Percentiles rank a stretch among this genome's conserved stretches.
Evolutionary conservation across 2,888 invertebrate species (phyloP).

Genomic region (Podotricha telesiphe): DNA sequence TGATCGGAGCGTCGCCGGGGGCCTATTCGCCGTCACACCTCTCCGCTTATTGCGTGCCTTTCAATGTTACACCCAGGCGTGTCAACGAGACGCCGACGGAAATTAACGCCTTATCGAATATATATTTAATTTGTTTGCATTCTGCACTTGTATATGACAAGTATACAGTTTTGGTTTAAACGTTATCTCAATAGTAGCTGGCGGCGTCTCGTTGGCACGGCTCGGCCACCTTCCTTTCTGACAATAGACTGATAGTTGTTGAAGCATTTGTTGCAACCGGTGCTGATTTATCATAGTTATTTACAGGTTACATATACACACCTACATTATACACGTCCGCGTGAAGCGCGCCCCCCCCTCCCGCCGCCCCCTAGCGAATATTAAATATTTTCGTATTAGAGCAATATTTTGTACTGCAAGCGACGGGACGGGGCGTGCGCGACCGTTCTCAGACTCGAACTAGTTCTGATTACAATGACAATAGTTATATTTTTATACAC

Average conservation of each 20-base stretch:
- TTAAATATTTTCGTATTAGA: conserved; percentile 77
- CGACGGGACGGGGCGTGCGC: conserved; percentile 60
- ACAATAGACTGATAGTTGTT: conserved; percentile 84
- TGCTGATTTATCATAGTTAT: conserved; percentile 83
- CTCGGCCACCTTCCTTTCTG: conserved; percentile 77
- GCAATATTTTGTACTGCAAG: conserved; percentile 72
- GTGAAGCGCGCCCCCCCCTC: conserved; percentile 57
- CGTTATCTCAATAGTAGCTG: background rate
- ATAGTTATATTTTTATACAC: conserved; percentile 83
- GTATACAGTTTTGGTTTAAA: background rate
- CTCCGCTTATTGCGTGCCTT: conserved; percentile 83
- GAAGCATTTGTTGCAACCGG: conserved; percentile 82
- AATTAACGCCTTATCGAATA: conserved; percentile 17
- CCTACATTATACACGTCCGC: conserved; percentile 74
- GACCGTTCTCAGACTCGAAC: conserved; percentile 71
- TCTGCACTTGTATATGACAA: conserved; percentile 1
- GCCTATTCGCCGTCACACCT: conserved; percentile 78
- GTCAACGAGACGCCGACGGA: conserved; percentile 56
- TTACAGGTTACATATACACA: conserved; percentile 80
- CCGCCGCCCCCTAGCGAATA: conserved; percentile 54
- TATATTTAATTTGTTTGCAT: background rate
- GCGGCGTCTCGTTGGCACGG: conserved; percentile 62
- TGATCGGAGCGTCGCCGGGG: conserved; percentile 82
- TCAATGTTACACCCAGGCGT: conserved; percentile 72
- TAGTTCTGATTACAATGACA: conserved; percentile 61